Evolutionary conservation across 2,888 invertebrate genomes (phyloP).

Genomic region (Exephanes ischioxanthus): DNA sequence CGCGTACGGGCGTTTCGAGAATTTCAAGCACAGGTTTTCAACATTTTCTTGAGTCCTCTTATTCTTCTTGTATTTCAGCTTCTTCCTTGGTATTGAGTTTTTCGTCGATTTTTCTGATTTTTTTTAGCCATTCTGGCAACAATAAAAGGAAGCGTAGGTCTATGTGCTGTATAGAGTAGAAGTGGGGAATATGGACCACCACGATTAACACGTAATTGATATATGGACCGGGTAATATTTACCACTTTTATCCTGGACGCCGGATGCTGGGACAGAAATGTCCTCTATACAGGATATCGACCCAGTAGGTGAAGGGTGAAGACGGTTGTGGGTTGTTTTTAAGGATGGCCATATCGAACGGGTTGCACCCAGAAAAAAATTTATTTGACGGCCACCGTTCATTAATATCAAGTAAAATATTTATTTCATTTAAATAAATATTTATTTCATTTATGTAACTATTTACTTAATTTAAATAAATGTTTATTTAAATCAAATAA

Average conservation of each 20-base stretch:
- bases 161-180: background rate
- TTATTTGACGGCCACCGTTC: too few species aligned
- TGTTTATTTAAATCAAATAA: too few species aligned
- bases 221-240: background rate
- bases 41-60: background rate
- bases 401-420: too few species aligned
- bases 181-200: background rate
- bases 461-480: too few species aligned
- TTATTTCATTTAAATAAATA: too few species aligned
- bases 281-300: background rate
- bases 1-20: too few species aligned
- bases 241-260: background rate
- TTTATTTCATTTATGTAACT: too few species aligned
- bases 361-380: too few species aligned
- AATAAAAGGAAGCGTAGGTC: background rate
- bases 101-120: background rate
- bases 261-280: background rate
- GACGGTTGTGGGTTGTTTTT: background rate
- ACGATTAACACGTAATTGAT: background rate
- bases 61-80: background rate
- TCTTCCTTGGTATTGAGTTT: background rate
- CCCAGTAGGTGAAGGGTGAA: background rate
- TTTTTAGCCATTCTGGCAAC: background rate
- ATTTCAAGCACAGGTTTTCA: background rate
- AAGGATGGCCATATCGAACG: background rate